These are phyloP conservation scores for Eospalax fontanierii DNA, from an alignment of 2,797 vertebrate genomes.

Conservation along the genomic window DNA sequence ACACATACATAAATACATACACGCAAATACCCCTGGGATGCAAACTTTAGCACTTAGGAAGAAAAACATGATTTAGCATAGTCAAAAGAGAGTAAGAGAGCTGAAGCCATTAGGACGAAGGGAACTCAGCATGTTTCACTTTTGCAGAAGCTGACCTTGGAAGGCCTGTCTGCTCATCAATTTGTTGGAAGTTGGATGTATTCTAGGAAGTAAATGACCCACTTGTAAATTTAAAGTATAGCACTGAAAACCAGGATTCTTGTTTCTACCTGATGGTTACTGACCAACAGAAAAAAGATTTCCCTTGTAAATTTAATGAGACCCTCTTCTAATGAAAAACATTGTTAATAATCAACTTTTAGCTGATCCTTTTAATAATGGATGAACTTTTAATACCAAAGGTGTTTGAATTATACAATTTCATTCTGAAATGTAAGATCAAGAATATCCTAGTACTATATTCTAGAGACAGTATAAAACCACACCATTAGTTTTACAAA, in stretches of 20 bases:
- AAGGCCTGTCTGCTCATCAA: neutral
- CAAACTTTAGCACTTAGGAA: slow-evolving; percentile 58
- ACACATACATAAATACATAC: slow-evolving; percentile 87
- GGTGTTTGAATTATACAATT: neutral
- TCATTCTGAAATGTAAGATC: slow-evolving; percentile 11
- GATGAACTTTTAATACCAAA: slow-evolving; percentile 16
- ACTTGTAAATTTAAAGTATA: neutral
- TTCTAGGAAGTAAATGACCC: neutral
- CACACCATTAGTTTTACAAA: slow-evolving; percentile 31
- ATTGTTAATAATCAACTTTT: neutral
- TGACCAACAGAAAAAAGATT: neutral
- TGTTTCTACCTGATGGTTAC: neutral
- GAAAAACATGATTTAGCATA: slow-evolving; percentile 45
- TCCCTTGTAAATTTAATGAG: neutral
- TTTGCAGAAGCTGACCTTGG: neutral
- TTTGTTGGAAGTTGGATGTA: neutral
- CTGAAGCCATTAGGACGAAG: neutral
- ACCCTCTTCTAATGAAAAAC: neutral
- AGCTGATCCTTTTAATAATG: neutral
- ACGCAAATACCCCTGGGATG: slow-evolving; percentile 45
- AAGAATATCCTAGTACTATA: slow-evolving; percentile 42
- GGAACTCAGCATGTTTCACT: neutral
- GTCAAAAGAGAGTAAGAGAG: neutral
- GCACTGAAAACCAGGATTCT: neutral
- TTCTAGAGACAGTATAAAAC: slow-evolving; percentile 13